Percentiles rank a stretch among this genome's conserved stretches.
Conservation (phyloP, 2,113 vertebrate species). For the Megaleporinus macrocephalus region DNA sequence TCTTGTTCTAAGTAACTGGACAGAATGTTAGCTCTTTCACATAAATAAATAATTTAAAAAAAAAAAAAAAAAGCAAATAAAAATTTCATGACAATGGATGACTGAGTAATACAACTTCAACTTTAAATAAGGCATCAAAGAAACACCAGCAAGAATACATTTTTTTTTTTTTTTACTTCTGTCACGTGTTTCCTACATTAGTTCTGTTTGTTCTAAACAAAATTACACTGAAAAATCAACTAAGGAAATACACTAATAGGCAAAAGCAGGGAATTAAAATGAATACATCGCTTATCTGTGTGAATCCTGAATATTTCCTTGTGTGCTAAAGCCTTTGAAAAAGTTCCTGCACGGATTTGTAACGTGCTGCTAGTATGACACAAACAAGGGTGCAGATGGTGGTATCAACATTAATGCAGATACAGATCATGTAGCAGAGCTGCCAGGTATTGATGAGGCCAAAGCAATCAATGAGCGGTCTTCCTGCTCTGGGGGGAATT, state of each 20-base stretch:
- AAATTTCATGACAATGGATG: not conserved
- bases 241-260: too few species aligned
- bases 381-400: constrained; percentile 69
- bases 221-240: too few species aligned
- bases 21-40: not conserved
- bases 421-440: constrained; percentile 78
- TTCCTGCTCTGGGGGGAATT: constrained; percentile 68
- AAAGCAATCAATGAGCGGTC: constrained; percentile 77
- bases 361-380: constrained; percentile 54
- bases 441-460: constrained; percentile 78
- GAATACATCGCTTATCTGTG: not conserved
- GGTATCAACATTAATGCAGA: constrained; percentile 73
- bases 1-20: not conserved
- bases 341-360: constrained; percentile 59
- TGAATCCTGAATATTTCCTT: not conserved
- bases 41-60: not conserved
- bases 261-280: not conserved
- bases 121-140: constrained; percentile 6
- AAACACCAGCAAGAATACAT: constrained; percentile 9
- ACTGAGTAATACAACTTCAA: not conserved
- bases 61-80: not conserved
- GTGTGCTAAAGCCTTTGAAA: constrained; percentile 43
- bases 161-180: not conserved
- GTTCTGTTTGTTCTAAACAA: not conserved
- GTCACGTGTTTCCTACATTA: too few species aligned